A percentile compares a stretch with the other conserved stretches of the same genome.
These are phyloP conservation scores for Forbesichthys papilliferus DNA, from an alignment of 2,113 vertebrate genomes.

Conservation along the genomic window DNA sequence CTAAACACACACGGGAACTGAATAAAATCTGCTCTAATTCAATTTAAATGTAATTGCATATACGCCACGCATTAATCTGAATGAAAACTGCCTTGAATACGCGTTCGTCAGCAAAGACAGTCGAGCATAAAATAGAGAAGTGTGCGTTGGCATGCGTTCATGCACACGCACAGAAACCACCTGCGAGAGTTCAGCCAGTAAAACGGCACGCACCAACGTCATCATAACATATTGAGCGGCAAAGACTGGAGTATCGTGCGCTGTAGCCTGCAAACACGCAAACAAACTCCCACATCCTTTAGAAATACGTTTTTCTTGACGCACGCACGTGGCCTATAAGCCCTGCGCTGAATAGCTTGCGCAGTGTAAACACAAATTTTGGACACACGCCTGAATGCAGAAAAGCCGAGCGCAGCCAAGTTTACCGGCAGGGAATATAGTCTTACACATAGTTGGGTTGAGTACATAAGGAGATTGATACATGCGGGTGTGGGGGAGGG, in stretches of 20 bases:
- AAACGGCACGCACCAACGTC: neutral
- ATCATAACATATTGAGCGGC: constrained; percentile 8
- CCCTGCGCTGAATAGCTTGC: neutral
- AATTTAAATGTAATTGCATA: constrained; percentile 53
- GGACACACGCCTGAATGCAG: constrained; percentile 17
- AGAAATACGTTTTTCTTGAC: constrained; percentile 8
- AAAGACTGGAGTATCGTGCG: constrained; percentile 18
- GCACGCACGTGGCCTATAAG: neutral
- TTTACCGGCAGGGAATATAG: constrained; percentile 29
- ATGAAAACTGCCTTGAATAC: constrained; percentile 44
- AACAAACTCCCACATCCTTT: constrained; percentile 55
- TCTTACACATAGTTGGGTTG: constrained; percentile 15
- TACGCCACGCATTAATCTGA: constrained; percentile 29
- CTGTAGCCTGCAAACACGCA: constrained; percentile 52
- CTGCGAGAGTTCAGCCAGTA: neutral
- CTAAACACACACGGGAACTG: neutral
- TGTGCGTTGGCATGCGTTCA: constrained; percentile 5
- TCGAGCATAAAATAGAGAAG: constrained; percentile 51
- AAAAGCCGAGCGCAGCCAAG: constrained; percentile 20
- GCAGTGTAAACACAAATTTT: neutral
- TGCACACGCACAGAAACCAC: constrained; percentile 16
- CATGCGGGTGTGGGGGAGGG: constrained; percentile 9
- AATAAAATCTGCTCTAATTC: constrained; percentile 28
- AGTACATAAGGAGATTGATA: constrained; percentile 36
- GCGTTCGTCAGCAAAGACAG: constrained; percentile 48